Evolutionary conservation across 2,888 invertebrate species (phyloP).

Genomic region (Coenonympha arcania): DNA sequence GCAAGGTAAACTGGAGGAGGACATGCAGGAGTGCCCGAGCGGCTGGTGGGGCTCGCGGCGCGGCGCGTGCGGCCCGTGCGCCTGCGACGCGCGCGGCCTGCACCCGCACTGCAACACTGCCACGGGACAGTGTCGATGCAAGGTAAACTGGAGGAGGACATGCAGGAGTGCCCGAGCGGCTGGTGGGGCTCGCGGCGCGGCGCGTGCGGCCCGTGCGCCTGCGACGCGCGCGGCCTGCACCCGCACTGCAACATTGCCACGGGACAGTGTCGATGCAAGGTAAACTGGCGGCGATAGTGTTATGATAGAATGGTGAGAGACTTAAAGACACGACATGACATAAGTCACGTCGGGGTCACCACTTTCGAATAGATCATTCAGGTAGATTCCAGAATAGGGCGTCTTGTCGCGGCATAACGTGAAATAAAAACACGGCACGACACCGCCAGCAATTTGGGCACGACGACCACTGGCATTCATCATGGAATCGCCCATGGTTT

Average conservation of each 20-base stretch:
- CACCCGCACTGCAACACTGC: constrained; percentile 92
- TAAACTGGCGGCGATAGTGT: no score
- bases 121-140: constrained; percentile 91
- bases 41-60: constrained; percentile 89
- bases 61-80: constrained; percentile 95
- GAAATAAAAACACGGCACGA: no score
- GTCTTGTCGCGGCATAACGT: no score
- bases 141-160: constrained; percentile 70
- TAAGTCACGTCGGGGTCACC: no score
- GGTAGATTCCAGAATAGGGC: no score
- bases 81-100: constrained; percentile 87
- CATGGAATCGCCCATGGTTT: no score
- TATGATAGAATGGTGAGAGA: no score
- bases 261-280: constrained; percentile 92
- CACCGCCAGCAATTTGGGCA: no score
- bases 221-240: constrained; percentile 87
- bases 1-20: constrained; percentile 76
- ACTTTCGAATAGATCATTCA: no score
- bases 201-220: constrained; percentile 96
- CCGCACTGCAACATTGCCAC: constrained; percentile 91
- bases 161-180: constrained; percentile 88
- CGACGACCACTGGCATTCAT: no score
- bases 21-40: constrained; percentile 85
- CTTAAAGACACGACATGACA: no score
- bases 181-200: constrained; percentile 88